Evolutionary conservation across 2,797 vertebrate genomes (phyloP), one percentile per base, ranked within the genome.

Genomic region (Brachymystax lenok): DNA sequence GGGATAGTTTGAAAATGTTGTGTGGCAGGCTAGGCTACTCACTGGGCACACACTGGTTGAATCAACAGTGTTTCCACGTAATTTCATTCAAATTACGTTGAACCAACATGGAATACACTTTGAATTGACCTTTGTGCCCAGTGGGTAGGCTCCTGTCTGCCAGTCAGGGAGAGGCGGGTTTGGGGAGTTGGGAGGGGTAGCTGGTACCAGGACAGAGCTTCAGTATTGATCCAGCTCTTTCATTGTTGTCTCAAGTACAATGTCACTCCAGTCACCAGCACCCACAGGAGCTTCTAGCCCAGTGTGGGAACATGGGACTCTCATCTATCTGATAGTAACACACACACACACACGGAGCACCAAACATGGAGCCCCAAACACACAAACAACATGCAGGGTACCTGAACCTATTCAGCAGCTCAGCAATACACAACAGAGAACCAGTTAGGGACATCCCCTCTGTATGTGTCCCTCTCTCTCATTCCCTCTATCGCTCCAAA

Each of bases 241-340:
- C 69, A 70, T 50, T 70, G 69, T 70, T 24, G 35, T 17, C 46
- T 51, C n/a, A 51, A 21, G 69, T 71, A 71, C 50, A 71, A 6
- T 71, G 50, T 52, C 21, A 28, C 46, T 71, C 50, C 75, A 85
- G 82, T 27, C 21, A 75, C 50, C 5, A 84, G 76, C 77, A 56
- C 28, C 80, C 75, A 88, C 82, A 88, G 90, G 88, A 90, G 87
- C 80, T 91, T 90, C 90, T 80, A 85, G 83, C 68, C 74, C 64
- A 74, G 77, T 70, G 27, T 63, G 71, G 77, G 54, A 61, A 6
- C 77, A 77, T 66, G 17, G 46, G 17, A 7, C 12, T 69, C 35
- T 7, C 35, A 35, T 35, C 35, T 35, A 35, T 35, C 35, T 35
- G 35, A 35, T 35, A 35, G 35, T 35, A 7, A 35, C 40, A 40